phyloP scores from a whole-genome alignment of 2,113 vertebrate genomes.

The Jacana jacana region DNA sequence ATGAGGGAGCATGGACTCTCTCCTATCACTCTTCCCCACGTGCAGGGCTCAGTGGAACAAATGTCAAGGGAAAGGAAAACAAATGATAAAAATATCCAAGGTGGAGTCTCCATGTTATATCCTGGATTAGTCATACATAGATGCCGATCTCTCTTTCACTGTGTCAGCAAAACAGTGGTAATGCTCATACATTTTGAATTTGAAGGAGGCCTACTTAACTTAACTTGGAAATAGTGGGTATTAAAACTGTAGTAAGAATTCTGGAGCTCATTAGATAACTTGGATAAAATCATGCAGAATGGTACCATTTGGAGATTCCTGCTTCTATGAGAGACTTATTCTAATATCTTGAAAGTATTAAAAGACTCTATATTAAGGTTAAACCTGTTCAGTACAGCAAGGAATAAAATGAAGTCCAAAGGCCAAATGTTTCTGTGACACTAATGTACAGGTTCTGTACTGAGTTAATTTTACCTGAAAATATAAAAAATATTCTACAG shows the following conservation, averaged over 20 bases:
- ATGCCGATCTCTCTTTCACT: not conserved
- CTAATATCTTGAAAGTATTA: not conserved
- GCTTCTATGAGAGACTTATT: not conserved
- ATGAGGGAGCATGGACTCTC: not conserved
- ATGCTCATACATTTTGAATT: not conserved
- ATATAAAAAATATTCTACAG: not conserved
- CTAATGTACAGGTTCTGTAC: not conserved
- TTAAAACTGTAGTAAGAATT: not conserved
- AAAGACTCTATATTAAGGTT: not conserved
- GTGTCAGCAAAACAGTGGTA: not conserved
- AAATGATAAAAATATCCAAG: not conserved
- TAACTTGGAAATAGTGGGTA: not conserved
- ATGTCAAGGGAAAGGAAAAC: not conserved
- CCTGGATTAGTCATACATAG: not conserved
- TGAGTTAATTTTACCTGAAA: not conserved
- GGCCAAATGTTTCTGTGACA: not conserved
- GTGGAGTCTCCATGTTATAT: not conserved
- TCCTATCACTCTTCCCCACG: not conserved
- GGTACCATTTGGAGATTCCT: not conserved
- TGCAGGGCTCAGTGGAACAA: not conserved
- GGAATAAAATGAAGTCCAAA: not conserved
- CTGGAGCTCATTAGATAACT: not conserved
- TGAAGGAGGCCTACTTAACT: not conserved
- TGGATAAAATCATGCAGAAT: not conserved
- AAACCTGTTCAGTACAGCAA: not conserved